phyloP scores from a whole-genome alignment of 92 coral and sea anemone genomes.

The Bergia puertoricense region DNA sequence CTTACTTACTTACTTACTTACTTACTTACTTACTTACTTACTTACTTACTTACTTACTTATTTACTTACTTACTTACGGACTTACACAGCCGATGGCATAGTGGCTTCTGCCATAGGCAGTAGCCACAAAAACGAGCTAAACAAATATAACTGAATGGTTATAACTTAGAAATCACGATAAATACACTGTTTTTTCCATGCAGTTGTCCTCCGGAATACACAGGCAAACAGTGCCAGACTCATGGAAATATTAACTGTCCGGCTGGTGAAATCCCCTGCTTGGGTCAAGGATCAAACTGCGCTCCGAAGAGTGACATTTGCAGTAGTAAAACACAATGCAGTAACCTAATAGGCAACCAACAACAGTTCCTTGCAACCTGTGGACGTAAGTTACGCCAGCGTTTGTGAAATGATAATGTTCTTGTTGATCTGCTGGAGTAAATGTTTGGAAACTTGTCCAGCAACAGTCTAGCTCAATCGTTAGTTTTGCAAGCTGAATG shows the following conservation, averaged over 20 bases:
- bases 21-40: too few relatives aligned
- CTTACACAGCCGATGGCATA: too few relatives aligned
- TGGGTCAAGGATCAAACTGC: slow-evolving; percentile 13
- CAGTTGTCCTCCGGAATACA: slow-evolving; percentile 24
- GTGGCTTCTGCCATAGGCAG: too few relatives aligned
- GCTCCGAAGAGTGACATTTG: slow-evolving; percentile 24
- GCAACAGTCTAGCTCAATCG: too few relatives aligned
- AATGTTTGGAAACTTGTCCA: too few relatives aligned
- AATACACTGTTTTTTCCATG: too few relatives aligned
- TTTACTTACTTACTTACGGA: too few relatives aligned
- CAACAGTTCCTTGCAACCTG: slow-evolving; percentile 39
- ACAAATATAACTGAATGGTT: slow-evolving; percentile 31
- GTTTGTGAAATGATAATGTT: background rate
- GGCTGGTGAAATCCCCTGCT: slow-evolving; percentile 4
- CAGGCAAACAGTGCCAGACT: slow-evolving; percentile 8
- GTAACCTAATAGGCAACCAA: background rate
- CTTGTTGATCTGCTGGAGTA: too few relatives aligned
- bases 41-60: too few relatives aligned
- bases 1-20: too few relatives aligned
- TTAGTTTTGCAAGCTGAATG: too few relatives aligned
- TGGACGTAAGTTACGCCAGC: slow-evolving; percentile 7
- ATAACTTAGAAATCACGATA: background rate
- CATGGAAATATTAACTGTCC: slow-evolving; percentile 19
- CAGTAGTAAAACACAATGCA: background rate
- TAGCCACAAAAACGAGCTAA: slow-evolving; percentile 40